A percentile compares a stretch with the other conserved stretches of the same genome.
phyloP scores from a whole-genome alignment of 1,140 invertebrate genomes.

The Ericerus pela region DNA sequence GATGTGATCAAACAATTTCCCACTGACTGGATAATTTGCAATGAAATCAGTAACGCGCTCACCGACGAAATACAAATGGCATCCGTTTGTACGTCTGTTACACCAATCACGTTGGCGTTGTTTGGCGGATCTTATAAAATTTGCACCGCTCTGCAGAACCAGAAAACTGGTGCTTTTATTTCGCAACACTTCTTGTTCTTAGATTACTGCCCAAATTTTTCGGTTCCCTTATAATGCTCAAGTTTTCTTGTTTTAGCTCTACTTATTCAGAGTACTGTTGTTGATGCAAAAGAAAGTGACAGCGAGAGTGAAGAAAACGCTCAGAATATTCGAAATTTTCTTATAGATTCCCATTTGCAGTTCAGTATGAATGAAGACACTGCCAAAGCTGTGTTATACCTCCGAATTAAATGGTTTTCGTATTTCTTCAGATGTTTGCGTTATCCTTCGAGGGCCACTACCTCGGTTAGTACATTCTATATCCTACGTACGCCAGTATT shows the following conservation, averaged over 20 bases:
- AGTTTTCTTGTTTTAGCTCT: too few species aligned
- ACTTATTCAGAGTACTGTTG: background rate
- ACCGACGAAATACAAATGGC: slow-evolving; percentile 47
- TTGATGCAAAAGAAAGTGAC: background rate
- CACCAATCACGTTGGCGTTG: slow-evolving; percentile 59
- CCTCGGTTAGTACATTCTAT: background rate
- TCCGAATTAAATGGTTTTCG: slow-evolving; percentile 1
- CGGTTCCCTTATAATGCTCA: too few species aligned
- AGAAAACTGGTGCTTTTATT: slow-evolving; percentile 35
- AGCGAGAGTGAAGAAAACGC: background rate
- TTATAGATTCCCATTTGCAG: background rate
- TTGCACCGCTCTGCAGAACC: slow-evolving; percentile 41
- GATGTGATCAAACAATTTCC: slow-evolving; percentile 40
- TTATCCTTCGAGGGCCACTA: background rate
- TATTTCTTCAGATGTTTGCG: background rate
- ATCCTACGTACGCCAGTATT: too few species aligned
- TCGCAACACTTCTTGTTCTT: too few species aligned
- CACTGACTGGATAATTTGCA: slow-evolving; percentile 73
- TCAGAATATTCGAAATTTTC: background rate
- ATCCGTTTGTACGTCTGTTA: slow-evolving; percentile 57
- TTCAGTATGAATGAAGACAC: background rate
- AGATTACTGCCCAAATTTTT: too few species aligned
- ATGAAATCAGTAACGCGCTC: slow-evolving; percentile 49
- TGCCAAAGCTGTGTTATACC: background rate
- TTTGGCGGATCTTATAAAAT: slow-evolving; percentile 57